A percentile compares a stretch with the other conserved stretches of the same genome.
Evolutionary conservation across 2,888 invertebrate genomes (phyloP).

Genomic region (Nebria brevicollis): DNA sequence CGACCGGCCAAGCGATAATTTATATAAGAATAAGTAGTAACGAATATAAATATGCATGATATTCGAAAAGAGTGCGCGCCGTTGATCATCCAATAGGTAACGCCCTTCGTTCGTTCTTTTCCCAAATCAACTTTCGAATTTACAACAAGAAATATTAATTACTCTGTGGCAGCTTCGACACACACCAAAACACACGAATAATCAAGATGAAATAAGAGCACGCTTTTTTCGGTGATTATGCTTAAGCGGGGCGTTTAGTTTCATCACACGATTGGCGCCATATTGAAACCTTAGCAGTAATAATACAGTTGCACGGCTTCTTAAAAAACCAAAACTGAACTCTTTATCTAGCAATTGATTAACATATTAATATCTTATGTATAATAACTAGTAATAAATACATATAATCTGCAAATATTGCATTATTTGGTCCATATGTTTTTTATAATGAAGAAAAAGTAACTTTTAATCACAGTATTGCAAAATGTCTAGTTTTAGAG

Average conservation of each 20-base stretch:
- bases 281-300: conserved; percentile 6
- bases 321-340: neutral
- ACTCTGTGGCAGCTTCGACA: neutral
- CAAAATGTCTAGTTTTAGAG: neutral
- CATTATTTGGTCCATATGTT: no score
- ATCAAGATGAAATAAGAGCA: conserved; percentile 6
- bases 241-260: conserved; percentile 6
- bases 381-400: neutral
- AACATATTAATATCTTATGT: neutral
- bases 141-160: conserved; percentile 10
- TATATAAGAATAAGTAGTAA: conserved; percentile 15
- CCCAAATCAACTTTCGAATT: neutral
- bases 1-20: conserved; percentile 11
- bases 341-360: neutral
- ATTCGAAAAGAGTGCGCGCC: neutral
- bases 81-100: conserved; percentile 4
- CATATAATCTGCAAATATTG: neutral
- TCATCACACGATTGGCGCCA: conserved; percentile 8
- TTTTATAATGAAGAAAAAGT: no score
- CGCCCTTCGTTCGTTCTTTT: conserved; percentile 3
- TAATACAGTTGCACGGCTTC: conserved; percentile 11
- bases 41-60: conserved; percentile 8
- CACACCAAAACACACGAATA: neutral
- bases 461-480: neutral
- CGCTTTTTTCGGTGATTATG: neutral